Conservation (phyloP, 2,888 invertebrate genomes). For the Papilio elwesi region DNA sequence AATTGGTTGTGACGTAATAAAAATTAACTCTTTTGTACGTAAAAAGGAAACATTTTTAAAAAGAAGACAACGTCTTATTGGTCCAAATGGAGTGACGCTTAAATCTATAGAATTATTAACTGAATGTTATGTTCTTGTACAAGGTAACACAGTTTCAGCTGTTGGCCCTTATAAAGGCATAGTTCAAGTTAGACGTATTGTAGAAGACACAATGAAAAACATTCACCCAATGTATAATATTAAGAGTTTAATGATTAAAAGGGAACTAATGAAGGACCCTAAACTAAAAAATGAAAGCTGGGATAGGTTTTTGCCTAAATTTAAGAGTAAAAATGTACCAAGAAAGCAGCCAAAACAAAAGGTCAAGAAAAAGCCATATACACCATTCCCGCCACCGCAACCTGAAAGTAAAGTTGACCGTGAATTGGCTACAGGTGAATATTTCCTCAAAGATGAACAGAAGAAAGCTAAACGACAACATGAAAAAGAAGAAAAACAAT, state of each 20-base stretch:
- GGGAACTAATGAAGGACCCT: constrained; percentile 96
- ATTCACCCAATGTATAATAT: constrained; percentile 99
- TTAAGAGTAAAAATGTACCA: constrained; percentile 94
- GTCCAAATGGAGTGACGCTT: constrained; percentile 98
- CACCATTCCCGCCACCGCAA: constrained; percentile 98
- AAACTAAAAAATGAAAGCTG: constrained; percentile 96
- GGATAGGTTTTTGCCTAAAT: constrained; percentile 98
- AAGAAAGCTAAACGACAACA: constrained; percentile 88
- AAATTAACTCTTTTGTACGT: constrained; percentile 94
- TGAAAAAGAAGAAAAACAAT: constrained; percentile 91
- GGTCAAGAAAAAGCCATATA: constrained; percentile 96
- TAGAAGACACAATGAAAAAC: constrained; percentile 99
- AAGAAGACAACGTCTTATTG: constrained; percentile 96
- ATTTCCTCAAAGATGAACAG: constrained; percentile 95
- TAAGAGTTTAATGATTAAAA: constrained; percentile 98
- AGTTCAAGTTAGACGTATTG: constrained; percentile 93
- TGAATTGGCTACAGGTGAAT: constrained; percentile 97
- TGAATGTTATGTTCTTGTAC: constrained; percentile 97
- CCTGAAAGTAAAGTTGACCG: constrained; percentile 97
- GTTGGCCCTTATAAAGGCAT: constrained; percentile 98
- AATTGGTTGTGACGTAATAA: constrained; percentile 96
- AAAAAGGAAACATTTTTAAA: constrained; percentile 98
- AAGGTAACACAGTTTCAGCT: constrained; percentile 98
- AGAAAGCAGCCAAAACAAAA: constrained; percentile 95
- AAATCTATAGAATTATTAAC: constrained; percentile 98